Evolutionary conservation across 2,113 vertebrate genomes (phyloP).

Genomic region (Takifugu flavidus): DNA sequence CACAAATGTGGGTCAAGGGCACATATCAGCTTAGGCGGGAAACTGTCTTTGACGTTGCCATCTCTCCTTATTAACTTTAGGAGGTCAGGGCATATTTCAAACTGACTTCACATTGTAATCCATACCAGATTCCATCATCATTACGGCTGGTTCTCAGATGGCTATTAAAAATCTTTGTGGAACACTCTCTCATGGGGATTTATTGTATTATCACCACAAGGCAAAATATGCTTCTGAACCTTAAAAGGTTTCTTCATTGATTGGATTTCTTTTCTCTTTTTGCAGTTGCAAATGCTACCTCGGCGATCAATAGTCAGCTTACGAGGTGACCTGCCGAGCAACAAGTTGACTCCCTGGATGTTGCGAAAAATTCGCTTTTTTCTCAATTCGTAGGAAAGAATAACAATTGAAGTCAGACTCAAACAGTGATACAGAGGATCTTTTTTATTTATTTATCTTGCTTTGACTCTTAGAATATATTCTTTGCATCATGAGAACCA

Average conservation of each 20-base stretch:
- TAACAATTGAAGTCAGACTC: not conserved
- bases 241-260: not conserved
- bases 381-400: not conserved
- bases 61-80: not conserved
- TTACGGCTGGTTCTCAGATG: not conserved
- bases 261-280: not conserved
- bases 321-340: conserved; percentile 7
- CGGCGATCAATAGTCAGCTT: conserved; percentile 9
- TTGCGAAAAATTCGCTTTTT: conserved; percentile 1
- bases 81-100: conserved; percentile 15
- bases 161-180: not conserved
- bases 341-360: not conserved
- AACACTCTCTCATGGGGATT: not conserved
- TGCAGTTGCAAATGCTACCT: conserved; percentile 4
- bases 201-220: not conserved
- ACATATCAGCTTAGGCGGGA: conserved; percentile 28
- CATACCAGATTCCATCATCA: conserved; percentile 1
- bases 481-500: too few species aligned
- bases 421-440: not conserved
- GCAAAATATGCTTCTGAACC: not conserved
- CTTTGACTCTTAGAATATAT: too few species aligned
- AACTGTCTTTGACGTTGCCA: conserved; percentile 7
- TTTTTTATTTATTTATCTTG: not conserved
- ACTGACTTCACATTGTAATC: conserved; percentile 2
- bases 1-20: conserved; percentile 56